These are phyloP conservation scores for Eulithis prunata DNA, from an alignment of 2,888 invertebrate species.

Conservation along the genomic window DNA sequence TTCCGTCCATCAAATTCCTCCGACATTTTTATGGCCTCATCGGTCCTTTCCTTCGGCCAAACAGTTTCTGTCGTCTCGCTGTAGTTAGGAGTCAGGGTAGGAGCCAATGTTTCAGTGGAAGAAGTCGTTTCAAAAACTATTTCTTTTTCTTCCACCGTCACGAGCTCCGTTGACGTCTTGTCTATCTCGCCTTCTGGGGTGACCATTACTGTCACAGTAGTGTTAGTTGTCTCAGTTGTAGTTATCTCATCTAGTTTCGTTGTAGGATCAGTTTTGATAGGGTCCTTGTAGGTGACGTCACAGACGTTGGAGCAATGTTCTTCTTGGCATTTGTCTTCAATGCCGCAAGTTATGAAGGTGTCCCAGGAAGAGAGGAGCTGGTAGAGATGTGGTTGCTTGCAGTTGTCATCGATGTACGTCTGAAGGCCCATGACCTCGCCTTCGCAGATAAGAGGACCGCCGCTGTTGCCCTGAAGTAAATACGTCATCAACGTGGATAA, in stretches of 20 bases:
- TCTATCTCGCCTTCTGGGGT: slow-evolving; percentile 9
- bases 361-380: slow-evolving; percentile 66
- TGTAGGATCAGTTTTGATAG: slow-evolving; percentile 7
- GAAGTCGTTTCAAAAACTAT: slow-evolving; percentile 3
- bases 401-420: slow-evolving; percentile 68
- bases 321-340: slow-evolving; percentile 60
- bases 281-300: slow-evolving; percentile 62
- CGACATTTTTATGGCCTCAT: slow-evolving; percentile 36
- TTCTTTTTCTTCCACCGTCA: neutral
- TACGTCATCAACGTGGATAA: neutral
- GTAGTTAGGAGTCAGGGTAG: slow-evolving; percentile 11
- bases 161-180: neutral
- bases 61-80: slow-evolving; percentile 7
- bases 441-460: slow-evolving; percentile 73
- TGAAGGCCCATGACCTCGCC: slow-evolving; percentile 65
- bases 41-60: slow-evolving; percentile 51
- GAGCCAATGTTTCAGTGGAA: neutral
- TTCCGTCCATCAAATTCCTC: slow-evolving; percentile 44
- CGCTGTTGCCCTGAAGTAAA: slow-evolving; percentile 66
- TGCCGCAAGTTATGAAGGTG: slow-evolving; percentile 64
- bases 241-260: neutral
- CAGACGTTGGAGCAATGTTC: slow-evolving; percentile 61
- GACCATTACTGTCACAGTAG: slow-evolving; percentile 10
- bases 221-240: neutral
- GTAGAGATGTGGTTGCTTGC: slow-evolving; percentile 69